Base-by-base conservation (phyloP, 2,888 invertebrate species). In the Rosalia funebris region DNA sequence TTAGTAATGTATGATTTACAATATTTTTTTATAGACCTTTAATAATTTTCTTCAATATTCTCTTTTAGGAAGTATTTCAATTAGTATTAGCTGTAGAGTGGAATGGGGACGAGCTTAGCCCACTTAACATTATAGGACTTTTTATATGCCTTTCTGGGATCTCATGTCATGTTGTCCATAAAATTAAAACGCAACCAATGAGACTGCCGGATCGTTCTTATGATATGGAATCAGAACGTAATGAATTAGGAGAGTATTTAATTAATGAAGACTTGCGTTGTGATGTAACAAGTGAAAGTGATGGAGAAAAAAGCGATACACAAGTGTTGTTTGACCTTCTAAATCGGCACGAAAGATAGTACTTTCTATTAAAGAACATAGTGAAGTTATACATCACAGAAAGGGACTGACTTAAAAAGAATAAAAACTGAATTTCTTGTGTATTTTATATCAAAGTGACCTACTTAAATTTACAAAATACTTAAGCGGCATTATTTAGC, bases 71-170 rank as follows among this genome's bases (percentile, higher is more conserved):
- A 85, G 90, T 98, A 77, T 91, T 92, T 77, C 96, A 95, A 64
- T 84, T 99, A 71, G 88, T 91, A 44, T 82, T 98, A 71, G 98
- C 98, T 0, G 92, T 95, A 50, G 86, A 90, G 75, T 88, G 91
- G 72, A 93, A 93, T 74, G 93, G 94, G 5, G 98, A 98, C 78
- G 86, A 88, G 75, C 86, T 98, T 77, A 92, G 90, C 60, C 77
- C 84, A 1, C 82, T 96, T 53, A 99, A 98, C 83, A 87, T 90
- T 17, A 81, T 92, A 3, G 99, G 99, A 0, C 83, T 99, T 61
- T 81, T 91, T 5, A 83, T 97, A 54, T 98, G 98, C 77, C 83
- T 99, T 63, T 84, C 90, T 44, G 98, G 98, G 52, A 97, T 98
- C 69, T 85, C 85, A 9, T 85, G 91, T 47, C 98, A 98, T 80